Evolutionary conservation across 2,888 invertebrate genomes (phyloP).

Genomic region (Mylabris sibirica): DNA sequence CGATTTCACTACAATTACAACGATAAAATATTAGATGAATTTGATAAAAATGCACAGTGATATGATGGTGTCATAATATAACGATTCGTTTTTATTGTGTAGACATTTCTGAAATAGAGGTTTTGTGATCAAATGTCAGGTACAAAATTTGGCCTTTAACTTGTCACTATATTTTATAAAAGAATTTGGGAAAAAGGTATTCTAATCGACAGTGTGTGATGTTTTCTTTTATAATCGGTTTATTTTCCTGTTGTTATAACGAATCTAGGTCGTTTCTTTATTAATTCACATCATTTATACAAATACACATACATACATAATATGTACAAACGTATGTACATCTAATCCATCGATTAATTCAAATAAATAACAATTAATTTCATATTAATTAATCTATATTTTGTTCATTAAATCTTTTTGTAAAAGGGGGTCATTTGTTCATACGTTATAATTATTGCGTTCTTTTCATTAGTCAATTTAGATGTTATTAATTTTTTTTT

Average conservation of each 20-base stretch:
- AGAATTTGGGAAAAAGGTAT: no score
- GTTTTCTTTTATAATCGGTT: background rate
- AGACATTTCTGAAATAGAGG: background rate
- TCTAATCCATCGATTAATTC: background rate
- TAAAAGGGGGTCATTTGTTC: background rate
- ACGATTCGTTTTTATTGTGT: background rate
- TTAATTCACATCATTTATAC: no score
- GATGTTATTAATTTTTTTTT: background rate
- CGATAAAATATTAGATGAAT: background rate
- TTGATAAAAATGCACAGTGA: no score
- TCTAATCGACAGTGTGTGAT: background rate
- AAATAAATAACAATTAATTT: background rate
- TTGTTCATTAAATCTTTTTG: background rate
- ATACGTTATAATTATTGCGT: background rate
- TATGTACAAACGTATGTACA: no score
- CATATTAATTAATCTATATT: background rate
- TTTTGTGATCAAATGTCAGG: conserved; percentile 4
- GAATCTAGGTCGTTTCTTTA: conserved; percentile 8
- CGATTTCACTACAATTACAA: conserved; percentile 1
- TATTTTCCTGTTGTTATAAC: background rate
- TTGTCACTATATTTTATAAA: background rate
- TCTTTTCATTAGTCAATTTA: background rate
- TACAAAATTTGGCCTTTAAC: conserved; percentile 6
- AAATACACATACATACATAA: background rate
- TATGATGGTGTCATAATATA: no score